Conservation (phyloP, 2,888 invertebrate species). For the Geophilus truncorum region DNA sequence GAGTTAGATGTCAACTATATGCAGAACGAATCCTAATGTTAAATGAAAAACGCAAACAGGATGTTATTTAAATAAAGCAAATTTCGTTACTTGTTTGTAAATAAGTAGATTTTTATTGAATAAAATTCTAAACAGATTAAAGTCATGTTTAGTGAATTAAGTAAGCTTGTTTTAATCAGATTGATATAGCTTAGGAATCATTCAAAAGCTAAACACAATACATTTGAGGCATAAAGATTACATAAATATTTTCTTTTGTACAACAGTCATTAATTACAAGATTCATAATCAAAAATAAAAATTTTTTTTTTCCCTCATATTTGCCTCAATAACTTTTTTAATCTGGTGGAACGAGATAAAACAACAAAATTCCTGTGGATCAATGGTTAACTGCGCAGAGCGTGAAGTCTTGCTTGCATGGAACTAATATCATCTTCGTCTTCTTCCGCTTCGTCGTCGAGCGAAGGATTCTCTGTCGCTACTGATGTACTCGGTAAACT, state of each 20-base stretch:
- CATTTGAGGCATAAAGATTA: not conserved
- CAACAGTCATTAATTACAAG: constrained; percentile 8
- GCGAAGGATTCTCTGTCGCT: constrained; percentile 56
- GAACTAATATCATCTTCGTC: constrained; percentile 78
- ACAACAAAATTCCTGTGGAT: not conserved
- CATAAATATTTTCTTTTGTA: not conserved
- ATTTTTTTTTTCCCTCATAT: not conserved
- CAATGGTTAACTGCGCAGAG: constrained; percentile 69
- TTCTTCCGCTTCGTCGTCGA: constrained; percentile 52
- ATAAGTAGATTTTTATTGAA: too few relatives aligned
- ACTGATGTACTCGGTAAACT: constrained; percentile 51
- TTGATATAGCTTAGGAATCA: not conserved
- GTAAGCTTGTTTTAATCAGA: not conserved
- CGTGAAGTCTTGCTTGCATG: constrained; percentile 83
- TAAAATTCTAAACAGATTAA: not conserved
- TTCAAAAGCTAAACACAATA: not conserved
- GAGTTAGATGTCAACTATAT: too few relatives aligned
- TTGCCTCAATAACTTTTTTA: not conserved
- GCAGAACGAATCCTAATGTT: too few relatives aligned
- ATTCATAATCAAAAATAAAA: constrained; percentile 18
- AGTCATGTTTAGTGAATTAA: not conserved
- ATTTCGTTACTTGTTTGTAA: too few relatives aligned
- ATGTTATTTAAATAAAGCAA: too few relatives aligned
- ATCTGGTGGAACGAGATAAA: not conserved
- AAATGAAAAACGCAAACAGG: too few relatives aligned